A percentile compares a stretch with the other conserved stretches of the same genome.
Conservation (phyloP, 2,797 vertebrate genomes). For the Pogoniulus pusillus region DNA sequence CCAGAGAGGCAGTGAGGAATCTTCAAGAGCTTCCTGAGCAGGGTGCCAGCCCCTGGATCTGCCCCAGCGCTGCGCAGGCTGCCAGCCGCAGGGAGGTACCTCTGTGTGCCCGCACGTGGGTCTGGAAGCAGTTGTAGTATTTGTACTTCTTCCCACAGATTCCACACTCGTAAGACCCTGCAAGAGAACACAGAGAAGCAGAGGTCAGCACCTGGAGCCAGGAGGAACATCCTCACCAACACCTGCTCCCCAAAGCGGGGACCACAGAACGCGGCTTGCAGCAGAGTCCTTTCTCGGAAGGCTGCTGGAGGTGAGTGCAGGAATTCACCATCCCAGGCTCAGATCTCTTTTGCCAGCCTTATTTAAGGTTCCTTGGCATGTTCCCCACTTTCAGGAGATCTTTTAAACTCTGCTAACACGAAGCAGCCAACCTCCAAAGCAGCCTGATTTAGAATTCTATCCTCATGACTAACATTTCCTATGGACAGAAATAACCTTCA, state of each 20-base stretch:
- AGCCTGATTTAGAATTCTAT: slow-evolving; percentile 42
- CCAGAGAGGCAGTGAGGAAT: background rate
- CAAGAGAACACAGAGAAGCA: slow-evolving; percentile 64
- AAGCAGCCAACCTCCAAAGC: slow-evolving; percentile 27
- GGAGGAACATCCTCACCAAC: background rate
- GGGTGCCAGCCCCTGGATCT: background rate
- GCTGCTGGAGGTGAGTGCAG: slow-evolving; percentile 39
- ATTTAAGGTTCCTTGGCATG: slow-evolving; percentile 34
- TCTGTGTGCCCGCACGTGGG: slow-evolving; percentile 95
- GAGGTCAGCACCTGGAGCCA: background rate
- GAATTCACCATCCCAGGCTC: slow-evolving; percentile 51
- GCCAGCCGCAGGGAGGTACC: slow-evolving; percentile 77
- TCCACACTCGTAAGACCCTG: slow-evolving; percentile 96
- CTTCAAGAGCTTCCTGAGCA: background rate
- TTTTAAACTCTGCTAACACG: slow-evolving; percentile 31
- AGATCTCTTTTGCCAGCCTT: background rate
- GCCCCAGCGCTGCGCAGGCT: background rate
- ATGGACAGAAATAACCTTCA: slow-evolving; percentile 58
- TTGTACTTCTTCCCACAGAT: slow-evolving; percentile 99
- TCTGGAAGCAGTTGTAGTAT: slow-evolving; percentile 99
- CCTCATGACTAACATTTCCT: slow-evolving; percentile 62
- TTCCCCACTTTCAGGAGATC: background rate
- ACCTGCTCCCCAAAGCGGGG: background rate
- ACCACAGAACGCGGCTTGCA: slow-evolving; percentile 9
- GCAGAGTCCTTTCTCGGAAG: slow-evolving; percentile 17